phyloP scores from a whole-genome alignment of 2,797 vertebrate genomes.

The Ptychadena robeensis region DNA sequence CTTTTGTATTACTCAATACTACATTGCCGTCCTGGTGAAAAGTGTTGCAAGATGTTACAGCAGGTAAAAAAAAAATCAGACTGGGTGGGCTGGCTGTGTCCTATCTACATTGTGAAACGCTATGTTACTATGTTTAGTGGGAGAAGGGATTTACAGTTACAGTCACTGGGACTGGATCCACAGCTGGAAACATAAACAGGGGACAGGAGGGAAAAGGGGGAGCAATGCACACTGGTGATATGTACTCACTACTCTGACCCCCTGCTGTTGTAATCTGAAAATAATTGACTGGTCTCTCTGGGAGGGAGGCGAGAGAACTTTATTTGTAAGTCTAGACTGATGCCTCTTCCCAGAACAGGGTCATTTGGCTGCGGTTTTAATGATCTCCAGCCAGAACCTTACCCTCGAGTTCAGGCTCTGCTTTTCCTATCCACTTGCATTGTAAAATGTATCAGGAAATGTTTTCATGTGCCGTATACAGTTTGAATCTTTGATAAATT shows the following conservation, averaged over 20 bases:
- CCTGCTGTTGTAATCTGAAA: slow-evolving; percentile 59
- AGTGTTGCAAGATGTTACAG: slow-evolving; percentile 2
- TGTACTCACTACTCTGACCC: slow-evolving; percentile 50
- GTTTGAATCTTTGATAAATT: neutral
- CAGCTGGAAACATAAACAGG: slow-evolving; percentile 38
- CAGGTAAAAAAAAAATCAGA: neutral
- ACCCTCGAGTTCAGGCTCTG: slow-evolving; percentile 39
- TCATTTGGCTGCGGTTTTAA: slow-evolving; percentile 58
- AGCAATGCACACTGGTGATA: slow-evolving; percentile 38
- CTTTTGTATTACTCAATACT: neutral
- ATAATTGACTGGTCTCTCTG: slow-evolving; percentile 57
- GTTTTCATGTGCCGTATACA: neutral
- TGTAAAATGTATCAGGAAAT: slow-evolving; percentile 24
- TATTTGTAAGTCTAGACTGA: slow-evolving; percentile 58
- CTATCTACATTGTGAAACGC: neutral
- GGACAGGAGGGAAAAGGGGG: slow-evolving; percentile 18
- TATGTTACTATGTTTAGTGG: slow-evolving; percentile 5
- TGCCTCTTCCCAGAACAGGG: slow-evolving; percentile 59
- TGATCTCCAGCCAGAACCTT: slow-evolving; percentile 50
- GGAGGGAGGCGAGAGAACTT: slow-evolving; percentile 50
- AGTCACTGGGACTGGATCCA: slow-evolving; percentile 15
- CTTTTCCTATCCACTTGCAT: slow-evolving; percentile 24
- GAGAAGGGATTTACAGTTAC: slow-evolving; percentile 23
- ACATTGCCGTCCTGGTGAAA: neutral
- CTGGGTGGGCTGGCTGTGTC: slow-evolving; percentile 34